A percentile compares a stretch with the other conserved stretches of the same genome.
phyloP scores from a whole-genome alignment of 2,888 invertebrate species.

The Oegoconia quadripuncta region DNA sequence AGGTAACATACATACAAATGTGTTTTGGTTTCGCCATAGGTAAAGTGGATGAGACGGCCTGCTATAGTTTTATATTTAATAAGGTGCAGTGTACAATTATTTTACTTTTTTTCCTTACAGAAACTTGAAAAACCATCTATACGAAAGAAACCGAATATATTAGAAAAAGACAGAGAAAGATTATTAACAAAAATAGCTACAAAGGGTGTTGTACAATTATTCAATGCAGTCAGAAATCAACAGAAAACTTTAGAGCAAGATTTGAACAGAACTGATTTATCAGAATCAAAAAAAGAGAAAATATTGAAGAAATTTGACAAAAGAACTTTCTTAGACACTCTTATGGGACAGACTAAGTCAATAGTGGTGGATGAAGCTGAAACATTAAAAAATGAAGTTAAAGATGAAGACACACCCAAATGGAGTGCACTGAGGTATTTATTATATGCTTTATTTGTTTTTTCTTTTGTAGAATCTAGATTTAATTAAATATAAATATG shows the following conservation, averaged over 20 bases:
- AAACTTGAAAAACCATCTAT: constrained; percentile 81
- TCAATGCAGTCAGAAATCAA: constrained; percentile 93
- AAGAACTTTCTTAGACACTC: constrained; percentile 85
- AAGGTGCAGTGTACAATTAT: no score
- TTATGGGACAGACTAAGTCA: constrained; percentile 85
- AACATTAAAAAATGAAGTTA: constrained; percentile 55
- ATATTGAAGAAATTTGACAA: constrained; percentile 87
- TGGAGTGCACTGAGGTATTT: constrained; percentile 81
- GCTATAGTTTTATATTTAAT: no score
- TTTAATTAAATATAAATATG: no score
- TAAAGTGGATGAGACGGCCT: no score
- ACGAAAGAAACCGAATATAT: constrained; percentile 85
- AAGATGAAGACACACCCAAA: constrained; percentile 58
- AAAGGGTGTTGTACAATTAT: constrained; percentile 94
- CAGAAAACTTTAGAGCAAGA: constrained; percentile 87
- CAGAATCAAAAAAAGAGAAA: constrained; percentile 88
- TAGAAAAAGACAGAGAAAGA: constrained; percentile 88
- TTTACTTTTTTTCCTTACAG: no score
- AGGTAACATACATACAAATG: no score
- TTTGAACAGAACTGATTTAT: constrained; percentile 83
- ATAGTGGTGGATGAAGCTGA: constrained; percentile 70
- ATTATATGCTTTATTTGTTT: not conserved
- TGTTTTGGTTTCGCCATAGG: no score
- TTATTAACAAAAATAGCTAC: constrained; percentile 90
- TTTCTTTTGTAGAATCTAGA: not conserved